Percentiles rank a stretch among this genome's conserved stretches.
Conservation (phyloP, 1,140 invertebrate species). For the Cephus cinctus region DNA sequence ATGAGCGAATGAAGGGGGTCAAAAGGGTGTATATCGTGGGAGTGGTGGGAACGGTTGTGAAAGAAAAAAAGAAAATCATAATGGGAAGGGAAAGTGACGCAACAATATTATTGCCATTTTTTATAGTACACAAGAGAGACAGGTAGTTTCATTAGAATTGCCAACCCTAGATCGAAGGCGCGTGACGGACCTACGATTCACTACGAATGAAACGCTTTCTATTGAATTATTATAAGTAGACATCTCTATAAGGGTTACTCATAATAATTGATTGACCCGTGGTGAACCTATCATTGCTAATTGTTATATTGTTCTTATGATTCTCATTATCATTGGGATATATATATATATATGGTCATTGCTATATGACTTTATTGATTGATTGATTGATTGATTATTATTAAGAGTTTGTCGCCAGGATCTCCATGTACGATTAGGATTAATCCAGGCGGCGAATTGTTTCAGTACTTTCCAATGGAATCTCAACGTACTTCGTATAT, state of each 20-base stretch:
- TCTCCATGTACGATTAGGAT: too few species aligned
- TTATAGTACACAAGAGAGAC: conserved; percentile 1
- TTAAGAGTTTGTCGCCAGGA: conserved; percentile 7
- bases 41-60: too few species aligned
- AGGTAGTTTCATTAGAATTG: conserved; percentile 3
- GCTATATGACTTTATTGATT: too few species aligned
- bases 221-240: too few species aligned
- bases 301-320: conserved; percentile 5
- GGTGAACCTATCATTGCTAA: conserved; percentile 6
- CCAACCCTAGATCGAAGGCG: background rate
- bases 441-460: conserved; percentile 18
- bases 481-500: conserved; percentile 27
- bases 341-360: too few species aligned
- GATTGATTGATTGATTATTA: background rate
- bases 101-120: conserved; percentile 3
- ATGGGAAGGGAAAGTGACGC: background rate
- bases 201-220: conserved; percentile 11
- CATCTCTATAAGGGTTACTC: background rate
- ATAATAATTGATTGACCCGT: background rate
- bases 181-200: conserved; percentile 8
- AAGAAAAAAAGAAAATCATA: background rate
- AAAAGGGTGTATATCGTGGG: too few species aligned
- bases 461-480: conserved; percentile 34
- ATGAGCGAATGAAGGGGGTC: too few species aligned
- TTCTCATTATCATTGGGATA: conserved; percentile 6